Evolutionary conservation across 1,140 invertebrate species (phyloP), one percentile per base, ranked within the genome.

Genomic region (Heliconius hermathena): DNA sequence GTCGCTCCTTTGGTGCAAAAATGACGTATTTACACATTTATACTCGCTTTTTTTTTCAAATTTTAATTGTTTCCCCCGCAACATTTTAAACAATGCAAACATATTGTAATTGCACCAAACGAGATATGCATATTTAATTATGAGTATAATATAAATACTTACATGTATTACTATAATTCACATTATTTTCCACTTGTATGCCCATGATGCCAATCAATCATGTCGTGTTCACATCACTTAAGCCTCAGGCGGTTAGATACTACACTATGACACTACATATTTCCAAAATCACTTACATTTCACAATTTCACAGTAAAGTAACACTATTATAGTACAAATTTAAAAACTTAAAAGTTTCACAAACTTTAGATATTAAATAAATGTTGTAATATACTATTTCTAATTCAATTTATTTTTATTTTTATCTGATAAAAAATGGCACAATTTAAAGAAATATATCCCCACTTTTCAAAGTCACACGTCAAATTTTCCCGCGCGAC

Each of bases 181-280:
- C 90, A 88, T 84, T 88, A 87, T 89, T 93, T 78, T 93, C 92
- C 86, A 93, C 91, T 86, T 93, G 91, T 87, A 93, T 93, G 81
- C 90, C 90, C 92, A 93, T 88, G 83, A 83, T 84, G 84, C 83
- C 83, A 79, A 49, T 86, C 71, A 72, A 82, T 87, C 84, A 87
- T 83, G 75, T 77, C 83, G 46, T 71, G 82, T 77, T 76, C 74
- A 71, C 80, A 79, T 86, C 86, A 89, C 83, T 85, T 70, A 80
- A 82, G 81, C 81, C 72, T 70, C 54, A 77, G 46, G 78, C 74
- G 84, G 11, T 66, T 22, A 26, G 1, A 16, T 22, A 66, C 60
- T 29, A 16, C 22, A 66, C 22, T 3, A 29, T 29, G 11, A 78
- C 84, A 82, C 83, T 82, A 85, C 78, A 83, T 87, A 84, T 66